phyloP scores from a whole-genome alignment of 2,113 vertebrate genomes.

The Poicephalus gulielmi region DNA sequence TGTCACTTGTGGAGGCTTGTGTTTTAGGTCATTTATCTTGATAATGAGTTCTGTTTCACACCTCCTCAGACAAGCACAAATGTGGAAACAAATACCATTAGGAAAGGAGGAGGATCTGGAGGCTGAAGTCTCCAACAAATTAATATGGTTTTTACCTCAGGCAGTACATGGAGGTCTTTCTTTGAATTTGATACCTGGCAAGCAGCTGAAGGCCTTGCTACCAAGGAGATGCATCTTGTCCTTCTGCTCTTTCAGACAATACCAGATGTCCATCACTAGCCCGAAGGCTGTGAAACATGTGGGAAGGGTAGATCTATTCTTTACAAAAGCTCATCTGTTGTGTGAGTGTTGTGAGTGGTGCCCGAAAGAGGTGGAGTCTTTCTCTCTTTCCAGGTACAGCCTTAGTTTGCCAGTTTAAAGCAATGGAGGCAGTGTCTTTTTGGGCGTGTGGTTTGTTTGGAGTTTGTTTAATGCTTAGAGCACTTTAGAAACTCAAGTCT shows the following conservation, averaged over 20 bases:
- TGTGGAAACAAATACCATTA: constrained; percentile 4
- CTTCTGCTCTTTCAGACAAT: background rate
- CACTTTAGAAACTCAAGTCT: background rate
- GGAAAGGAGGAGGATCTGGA: background rate
- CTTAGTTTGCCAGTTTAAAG: background rate
- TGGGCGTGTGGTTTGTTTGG: background rate
- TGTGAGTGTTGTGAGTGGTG: background rate
- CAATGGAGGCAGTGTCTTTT: background rate
- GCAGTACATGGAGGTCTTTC: background rate
- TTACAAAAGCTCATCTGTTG: background rate
- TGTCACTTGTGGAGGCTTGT: background rate
- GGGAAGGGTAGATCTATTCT: background rate
- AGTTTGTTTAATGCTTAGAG: background rate
- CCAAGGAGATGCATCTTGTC: background rate
- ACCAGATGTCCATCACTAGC: background rate
- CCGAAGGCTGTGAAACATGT: background rate
- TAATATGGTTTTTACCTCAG: background rate
- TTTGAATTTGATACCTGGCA: background rate
- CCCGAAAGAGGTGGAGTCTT: background rate
- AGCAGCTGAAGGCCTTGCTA: background rate
- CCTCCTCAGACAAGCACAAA: background rate
- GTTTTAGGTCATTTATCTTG: constrained; percentile 10
- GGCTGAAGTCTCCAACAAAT: background rate
- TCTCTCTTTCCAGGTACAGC: background rate
- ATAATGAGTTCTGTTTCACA: constrained; percentile 37